phyloP scores from a whole-genome alignment of 1,140 invertebrate genomes.

The Leguminivora glycinivorella region DNA sequence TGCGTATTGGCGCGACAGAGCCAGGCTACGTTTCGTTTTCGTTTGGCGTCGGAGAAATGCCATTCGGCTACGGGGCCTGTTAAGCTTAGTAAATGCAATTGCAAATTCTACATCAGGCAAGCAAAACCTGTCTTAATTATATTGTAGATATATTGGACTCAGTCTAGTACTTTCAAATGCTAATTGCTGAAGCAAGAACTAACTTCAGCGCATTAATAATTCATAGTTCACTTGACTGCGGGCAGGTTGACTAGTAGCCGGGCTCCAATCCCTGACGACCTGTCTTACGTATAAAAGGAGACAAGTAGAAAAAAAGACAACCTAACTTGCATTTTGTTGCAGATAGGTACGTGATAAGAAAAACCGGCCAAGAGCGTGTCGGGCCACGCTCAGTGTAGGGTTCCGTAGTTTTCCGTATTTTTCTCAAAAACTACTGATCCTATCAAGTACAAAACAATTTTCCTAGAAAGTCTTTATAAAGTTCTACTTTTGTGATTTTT shows the following conservation, averaged over 20 bases:
- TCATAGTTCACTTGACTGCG: slow-evolving; percentile 7
- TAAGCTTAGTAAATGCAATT: not conserved
- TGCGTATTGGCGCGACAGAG: no score
- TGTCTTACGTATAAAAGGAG: not conserved
- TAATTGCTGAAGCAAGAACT: slow-evolving; percentile 6
- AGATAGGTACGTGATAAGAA: no score
- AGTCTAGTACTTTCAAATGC: slow-evolving; percentile 11
- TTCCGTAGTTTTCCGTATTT: no score
- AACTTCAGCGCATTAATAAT: slow-evolving; percentile 23
- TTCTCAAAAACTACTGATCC: no score
- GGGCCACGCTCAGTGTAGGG: no score
- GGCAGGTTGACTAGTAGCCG: not conserved
- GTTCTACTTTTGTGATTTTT: no score
- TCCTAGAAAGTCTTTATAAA: no score
- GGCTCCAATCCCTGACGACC: not conserved
- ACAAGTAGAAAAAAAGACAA: not conserved
- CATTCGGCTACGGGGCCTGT: no score
- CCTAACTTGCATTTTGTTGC: not conserved
- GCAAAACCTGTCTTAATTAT: not conserved
- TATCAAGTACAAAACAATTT: no score
- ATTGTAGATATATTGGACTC: not conserved
- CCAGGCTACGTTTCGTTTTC: no score
- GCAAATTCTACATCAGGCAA: not conserved
- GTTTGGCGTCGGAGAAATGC: no score
- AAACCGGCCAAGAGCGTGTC: no score